Conservation (phyloP, 2,797 vertebrate genomes). For the Moxostoma hubbsi region DNA sequence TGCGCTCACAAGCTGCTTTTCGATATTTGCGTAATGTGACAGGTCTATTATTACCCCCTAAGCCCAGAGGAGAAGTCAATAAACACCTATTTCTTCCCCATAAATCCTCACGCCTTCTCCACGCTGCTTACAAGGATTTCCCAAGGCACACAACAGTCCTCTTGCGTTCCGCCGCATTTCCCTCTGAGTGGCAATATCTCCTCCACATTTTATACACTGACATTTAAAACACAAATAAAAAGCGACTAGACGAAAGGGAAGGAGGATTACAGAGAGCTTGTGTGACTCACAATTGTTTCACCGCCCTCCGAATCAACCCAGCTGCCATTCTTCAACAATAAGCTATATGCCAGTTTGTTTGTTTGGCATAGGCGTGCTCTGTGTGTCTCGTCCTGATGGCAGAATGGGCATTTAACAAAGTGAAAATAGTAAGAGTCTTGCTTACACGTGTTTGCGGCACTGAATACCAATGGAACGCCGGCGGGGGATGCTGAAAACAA, state of each 20-base stretch:
- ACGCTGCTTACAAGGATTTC: conserved; percentile 78
- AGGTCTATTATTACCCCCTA: conserved; percentile 87
- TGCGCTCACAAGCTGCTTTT: conserved; percentile 75
- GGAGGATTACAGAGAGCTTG: conserved; percentile 75
- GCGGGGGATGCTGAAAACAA: conserved; percentile 35
- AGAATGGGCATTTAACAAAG: conserved; percentile 50
- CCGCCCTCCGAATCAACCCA: conserved; percentile 47
- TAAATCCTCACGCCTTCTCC: conserved; percentile 78
- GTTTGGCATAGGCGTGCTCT: conserved; percentile 33
- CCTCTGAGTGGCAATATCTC: conserved; percentile 71
- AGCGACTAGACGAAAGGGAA: conserved; percentile 75
- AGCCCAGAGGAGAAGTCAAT: conserved; percentile 84
- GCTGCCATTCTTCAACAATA: conserved; percentile 41
- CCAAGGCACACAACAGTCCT: conserved; percentile 77
- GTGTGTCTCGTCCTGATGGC: conserved; percentile 19
- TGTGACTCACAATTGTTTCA: conserved; percentile 73
- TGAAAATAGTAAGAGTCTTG: conserved; percentile 23
- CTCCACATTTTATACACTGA: conserved; percentile 79
- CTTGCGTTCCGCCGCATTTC: conserved; percentile 62
- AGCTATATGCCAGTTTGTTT: conserved; percentile 50
- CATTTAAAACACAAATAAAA: conserved; percentile 88
- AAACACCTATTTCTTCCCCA: conserved; percentile 84
- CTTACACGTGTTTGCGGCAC: conserved; percentile 45
- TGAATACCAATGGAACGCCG: conserved; percentile 29
- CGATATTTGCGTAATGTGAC: conserved; percentile 86